phyloP scores from a whole-genome alignment of 2,888 invertebrate species.

The Leuctra nigra region DNA sequence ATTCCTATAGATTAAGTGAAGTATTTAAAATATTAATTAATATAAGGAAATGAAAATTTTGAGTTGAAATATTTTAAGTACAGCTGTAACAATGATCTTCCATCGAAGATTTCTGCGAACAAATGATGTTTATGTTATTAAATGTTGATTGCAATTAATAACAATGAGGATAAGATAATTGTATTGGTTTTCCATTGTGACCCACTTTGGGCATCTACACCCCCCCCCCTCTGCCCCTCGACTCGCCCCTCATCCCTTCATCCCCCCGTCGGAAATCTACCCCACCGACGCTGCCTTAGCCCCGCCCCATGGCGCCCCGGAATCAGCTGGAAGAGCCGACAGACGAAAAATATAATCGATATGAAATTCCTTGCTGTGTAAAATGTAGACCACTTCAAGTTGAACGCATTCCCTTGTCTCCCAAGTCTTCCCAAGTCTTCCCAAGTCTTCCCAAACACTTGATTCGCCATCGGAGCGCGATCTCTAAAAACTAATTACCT shows the following conservation, averaged over 20 bases:
- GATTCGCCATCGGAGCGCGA: too few species aligned
- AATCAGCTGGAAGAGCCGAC: conserved; percentile 7
- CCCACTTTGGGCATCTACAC: not conserved
- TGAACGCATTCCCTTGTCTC: not conserved
- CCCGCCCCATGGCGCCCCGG: conserved; percentile 6
- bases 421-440: not conserved
- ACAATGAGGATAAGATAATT: too few species aligned
- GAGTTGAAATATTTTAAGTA: too few species aligned
- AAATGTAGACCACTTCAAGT: not conserved
- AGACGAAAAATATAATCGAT: conserved; percentile 16
- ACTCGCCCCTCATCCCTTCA: not conserved
- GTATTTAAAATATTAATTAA: too few species aligned
- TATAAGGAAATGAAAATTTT: too few species aligned
- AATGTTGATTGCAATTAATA: too few species aligned
- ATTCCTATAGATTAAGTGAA: too few species aligned
- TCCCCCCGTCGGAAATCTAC: not conserved
- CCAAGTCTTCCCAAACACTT: too few species aligned
- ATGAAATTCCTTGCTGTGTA: conserved; percentile 3
- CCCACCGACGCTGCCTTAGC: not conserved
- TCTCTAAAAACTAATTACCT: too few species aligned
- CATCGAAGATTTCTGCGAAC: too few species aligned
- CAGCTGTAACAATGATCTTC: too few species aligned
- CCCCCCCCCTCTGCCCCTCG: conserved; percentile 3
- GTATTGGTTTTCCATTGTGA: conserved; percentile 7
- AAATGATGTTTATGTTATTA: too few species aligned